A percentile compares a stretch with the other conserved stretches of the same genome.
Evolutionary conservation across 2,797 vertebrate genomes (phyloP).

Genomic region (Gambelia wislizenii): DNA sequence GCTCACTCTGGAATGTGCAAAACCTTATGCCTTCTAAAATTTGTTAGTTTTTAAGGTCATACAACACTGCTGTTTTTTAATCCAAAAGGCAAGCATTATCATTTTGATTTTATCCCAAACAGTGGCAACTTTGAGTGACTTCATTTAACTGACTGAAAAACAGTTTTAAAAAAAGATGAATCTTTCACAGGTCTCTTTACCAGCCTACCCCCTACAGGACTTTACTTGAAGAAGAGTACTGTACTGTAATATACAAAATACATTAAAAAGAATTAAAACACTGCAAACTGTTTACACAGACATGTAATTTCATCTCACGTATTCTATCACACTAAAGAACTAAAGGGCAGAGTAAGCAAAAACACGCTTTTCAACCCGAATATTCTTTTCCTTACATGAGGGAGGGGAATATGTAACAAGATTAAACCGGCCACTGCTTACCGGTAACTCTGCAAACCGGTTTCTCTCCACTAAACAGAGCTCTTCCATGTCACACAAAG

Average conservation of each 20-base stretch:
- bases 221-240: slow-evolving; percentile 20
- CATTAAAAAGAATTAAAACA: slow-evolving; percentile 42
- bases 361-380: slow-evolving; percentile 36
- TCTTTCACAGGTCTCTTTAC: slow-evolving; percentile 40
- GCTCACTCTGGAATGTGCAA: no score
- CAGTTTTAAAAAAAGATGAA: slow-evolving; percentile 32
- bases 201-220: slow-evolving; percentile 31
- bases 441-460: slow-evolving; percentile 46
- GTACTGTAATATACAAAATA: slow-evolving; percentile 7
- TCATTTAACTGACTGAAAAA: slow-evolving; percentile 21
- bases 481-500: slow-evolving; percentile 45
- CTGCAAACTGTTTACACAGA: background rate
- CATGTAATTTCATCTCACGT: slow-evolving; percentile 46
- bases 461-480: slow-evolving; percentile 33
- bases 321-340: slow-evolving; percentile 26
- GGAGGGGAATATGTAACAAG: slow-evolving; percentile 49
- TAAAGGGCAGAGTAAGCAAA: slow-evolving; percentile 27
- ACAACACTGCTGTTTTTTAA: background rate
- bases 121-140: background rate
- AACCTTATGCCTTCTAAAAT: no score
- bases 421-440: slow-evolving; percentile 39
- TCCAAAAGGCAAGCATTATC: background rate
- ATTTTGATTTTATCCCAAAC: background rate
- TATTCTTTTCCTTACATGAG: slow-evolving; percentile 19
- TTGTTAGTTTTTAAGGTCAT: no score